Evolutionary conservation across 2,113 vertebrate species (phyloP).

Genomic region (Neopipo cinnamomea): DNA sequence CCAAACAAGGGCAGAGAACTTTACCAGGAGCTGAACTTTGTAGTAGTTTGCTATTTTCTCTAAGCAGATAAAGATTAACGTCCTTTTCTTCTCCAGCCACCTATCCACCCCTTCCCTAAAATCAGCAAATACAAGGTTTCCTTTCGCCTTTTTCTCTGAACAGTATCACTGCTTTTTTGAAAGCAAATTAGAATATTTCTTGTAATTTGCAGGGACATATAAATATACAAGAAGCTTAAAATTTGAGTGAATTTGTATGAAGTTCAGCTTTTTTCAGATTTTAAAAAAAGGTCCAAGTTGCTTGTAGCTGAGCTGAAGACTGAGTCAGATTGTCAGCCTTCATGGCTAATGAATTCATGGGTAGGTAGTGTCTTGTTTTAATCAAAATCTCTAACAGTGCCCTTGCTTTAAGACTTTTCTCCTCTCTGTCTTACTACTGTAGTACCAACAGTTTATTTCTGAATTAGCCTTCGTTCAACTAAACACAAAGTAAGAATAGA

Average conservation of each 20-base stretch:
- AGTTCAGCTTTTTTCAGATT: background rate
- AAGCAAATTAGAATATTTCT: background rate
- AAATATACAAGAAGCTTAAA: background rate
- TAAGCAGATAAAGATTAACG: background rate
- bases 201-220: background rate
- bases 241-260: background rate
- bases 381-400: background rate
- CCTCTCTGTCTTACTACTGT: background rate
- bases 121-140: background rate
- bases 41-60: background rate
- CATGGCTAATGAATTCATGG: background rate
- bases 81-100: background rate
- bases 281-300: background rate
- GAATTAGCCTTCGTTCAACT: background rate
- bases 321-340: background rate
- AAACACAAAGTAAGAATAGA: background rate
- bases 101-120: background rate
- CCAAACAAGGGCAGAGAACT: background rate
- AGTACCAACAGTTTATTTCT: background rate
- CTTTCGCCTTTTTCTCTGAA: background rate
- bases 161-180: background rate
- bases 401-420: background rate
- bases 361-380: background rate
- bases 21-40: background rate
- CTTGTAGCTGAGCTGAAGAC: background rate